A percentile compares a stretch with the other conserved stretches of the same genome.
Evolutionary conservation across 2,113 vertebrate species (phyloP).

Genomic region (Epinephelus moara): DNA sequence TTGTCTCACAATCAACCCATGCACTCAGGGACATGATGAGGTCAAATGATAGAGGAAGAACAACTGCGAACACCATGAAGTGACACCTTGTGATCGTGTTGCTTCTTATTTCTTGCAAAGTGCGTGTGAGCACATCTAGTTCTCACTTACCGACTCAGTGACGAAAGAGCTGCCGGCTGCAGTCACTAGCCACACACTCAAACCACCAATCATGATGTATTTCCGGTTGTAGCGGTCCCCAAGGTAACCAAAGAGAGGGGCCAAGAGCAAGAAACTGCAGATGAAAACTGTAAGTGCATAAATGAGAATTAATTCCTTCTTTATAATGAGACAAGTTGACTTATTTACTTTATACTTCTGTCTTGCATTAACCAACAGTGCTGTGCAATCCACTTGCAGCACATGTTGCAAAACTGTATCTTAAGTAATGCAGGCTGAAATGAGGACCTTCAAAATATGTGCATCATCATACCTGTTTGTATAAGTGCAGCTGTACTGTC

Average conservation of each 20-base stretch:
- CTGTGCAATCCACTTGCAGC: constrained; percentile 20
- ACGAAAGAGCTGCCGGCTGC: constrained; percentile 89
- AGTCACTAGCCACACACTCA: constrained; percentile 88
- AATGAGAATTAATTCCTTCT: not conserved
- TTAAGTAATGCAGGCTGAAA: not conserved
- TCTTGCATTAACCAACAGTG: not conserved
- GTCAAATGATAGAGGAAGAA: not conserved
- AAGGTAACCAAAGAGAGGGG: constrained; percentile 92
- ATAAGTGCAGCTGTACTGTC: constrained; percentile 92
- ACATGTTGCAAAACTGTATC: not conserved
- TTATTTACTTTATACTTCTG: not conserved
- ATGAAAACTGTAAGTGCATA: constrained; percentile 88
- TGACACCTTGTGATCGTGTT: not conserved
- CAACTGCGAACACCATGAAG: not conserved
- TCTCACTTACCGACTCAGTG: constrained; percentile 78
- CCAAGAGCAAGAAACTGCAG: constrained; percentile 90
- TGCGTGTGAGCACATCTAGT: not conserved
- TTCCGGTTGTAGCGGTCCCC: constrained; percentile 93
- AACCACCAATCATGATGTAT: constrained; percentile 86
- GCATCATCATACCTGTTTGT: constrained; percentile 89
- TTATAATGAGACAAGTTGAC: not conserved
- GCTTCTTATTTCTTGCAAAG: not conserved
- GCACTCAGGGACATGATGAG: not conserved
- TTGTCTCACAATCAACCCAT: no score
- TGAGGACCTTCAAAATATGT: not conserved